A percentile compares a stretch with the other conserved stretches of the same genome.
These are phyloP conservation scores for Marronus borbonicus DNA, from an alignment of 2,888 invertebrate genomes.

Conservation along the genomic window DNA sequence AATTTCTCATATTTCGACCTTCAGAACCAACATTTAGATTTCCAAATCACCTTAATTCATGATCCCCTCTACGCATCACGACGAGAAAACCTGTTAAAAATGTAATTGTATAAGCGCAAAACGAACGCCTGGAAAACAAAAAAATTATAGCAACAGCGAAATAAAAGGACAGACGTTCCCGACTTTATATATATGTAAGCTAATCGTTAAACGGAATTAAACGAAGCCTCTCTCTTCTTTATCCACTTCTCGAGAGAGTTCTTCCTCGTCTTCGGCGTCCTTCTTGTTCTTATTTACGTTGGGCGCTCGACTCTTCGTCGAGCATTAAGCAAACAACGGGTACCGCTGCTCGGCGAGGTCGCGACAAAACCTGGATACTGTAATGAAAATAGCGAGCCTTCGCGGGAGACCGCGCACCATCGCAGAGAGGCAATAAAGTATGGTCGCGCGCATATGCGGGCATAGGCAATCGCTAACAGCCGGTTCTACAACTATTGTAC, in stretches of 20 bases:
- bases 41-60: no score
- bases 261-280: no score
- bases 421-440: background rate
- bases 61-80: no score
- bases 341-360: constrained; percentile 12
- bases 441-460: background rate
- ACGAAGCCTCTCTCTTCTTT: background rate
- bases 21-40: no score
- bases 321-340: constrained; percentile 16
- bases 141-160: background rate
- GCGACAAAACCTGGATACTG: constrained; percentile 2
- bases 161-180: no score
- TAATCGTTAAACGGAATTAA: no score
- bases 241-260: no score
- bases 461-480: background rate
- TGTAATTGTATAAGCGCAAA: no score
- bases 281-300: background rate
- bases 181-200: no score
- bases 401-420: constrained; percentile 28
- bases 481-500: background rate
- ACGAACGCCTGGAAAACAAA: no score
- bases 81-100: no score
- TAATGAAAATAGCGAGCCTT: constrained; percentile 15
- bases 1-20: no score
- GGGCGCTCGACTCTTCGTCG: background rate